Evolutionary conservation across 2,797 vertebrate species (phyloP).

Genomic region (Pagetopsis macropterus): DNA sequence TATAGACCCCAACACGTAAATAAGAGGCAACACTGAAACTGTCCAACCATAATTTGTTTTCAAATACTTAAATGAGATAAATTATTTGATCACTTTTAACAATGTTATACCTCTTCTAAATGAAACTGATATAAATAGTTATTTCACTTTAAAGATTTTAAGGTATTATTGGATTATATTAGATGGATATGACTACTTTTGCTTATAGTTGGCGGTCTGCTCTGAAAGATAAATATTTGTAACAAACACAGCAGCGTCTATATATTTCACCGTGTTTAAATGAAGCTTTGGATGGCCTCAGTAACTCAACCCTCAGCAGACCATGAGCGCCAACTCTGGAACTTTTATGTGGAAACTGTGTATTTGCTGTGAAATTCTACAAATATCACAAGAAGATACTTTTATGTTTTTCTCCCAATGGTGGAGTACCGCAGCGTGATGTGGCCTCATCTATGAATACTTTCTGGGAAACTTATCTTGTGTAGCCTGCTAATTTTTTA

Average conservation of each 20-base stretch:
- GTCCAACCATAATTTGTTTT: too few species aligned
- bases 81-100: neutral
- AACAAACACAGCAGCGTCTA: neutral
- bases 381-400: conserved; percentile 56
- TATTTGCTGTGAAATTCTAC: conserved; percentile 38
- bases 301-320: neutral
- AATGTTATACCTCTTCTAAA: too few species aligned
- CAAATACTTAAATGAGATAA: neutral
- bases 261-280: conserved; percentile 10
- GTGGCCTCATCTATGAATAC: conserved; percentile 22
- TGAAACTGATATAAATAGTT: neutral
- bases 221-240: neutral
- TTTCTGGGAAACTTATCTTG: conserved; percentile 41
- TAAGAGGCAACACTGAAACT: neutral
- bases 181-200: neutral
- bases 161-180: neutral
- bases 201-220: neutral
- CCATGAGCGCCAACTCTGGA: neutral
- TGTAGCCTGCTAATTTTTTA: conserved; percentile 43
- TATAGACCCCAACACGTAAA: neutral
- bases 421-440: conserved; percentile 9
- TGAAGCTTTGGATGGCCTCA: conserved; percentile 40
- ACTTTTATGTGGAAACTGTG: conserved; percentile 29
- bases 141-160: neutral
- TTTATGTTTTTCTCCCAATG: conserved; percentile 1